phyloP scores from a whole-genome alignment of 2,888 invertebrate genomes.

The Microctonus brassicae region DNA sequence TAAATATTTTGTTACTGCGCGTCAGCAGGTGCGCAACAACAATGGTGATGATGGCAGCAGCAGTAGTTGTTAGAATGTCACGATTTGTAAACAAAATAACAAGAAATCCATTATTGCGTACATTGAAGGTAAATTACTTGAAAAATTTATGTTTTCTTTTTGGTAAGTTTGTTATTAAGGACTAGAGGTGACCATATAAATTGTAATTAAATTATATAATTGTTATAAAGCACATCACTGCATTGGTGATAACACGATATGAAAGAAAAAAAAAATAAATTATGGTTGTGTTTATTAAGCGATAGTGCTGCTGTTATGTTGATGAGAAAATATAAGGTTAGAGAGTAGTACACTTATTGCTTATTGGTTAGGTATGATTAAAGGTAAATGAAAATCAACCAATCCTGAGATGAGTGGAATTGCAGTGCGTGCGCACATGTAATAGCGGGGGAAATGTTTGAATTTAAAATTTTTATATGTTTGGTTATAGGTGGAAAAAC shows the following conservation, averaged over 20 bases:
- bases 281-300: neutral
- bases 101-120: neutral
- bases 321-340: neutral
- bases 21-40: neutral
- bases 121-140: neutral
- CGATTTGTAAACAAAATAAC: neutral
- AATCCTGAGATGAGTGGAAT: neutral
- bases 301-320: neutral
- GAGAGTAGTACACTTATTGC: neutral
- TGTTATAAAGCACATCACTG: neutral
- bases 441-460: neutral
- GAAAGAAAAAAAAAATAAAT: neutral
- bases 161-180: too few relatives aligned
- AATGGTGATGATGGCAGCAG: neutral
- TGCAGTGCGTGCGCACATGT: neutral
- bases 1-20: neutral
- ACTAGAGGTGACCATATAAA: neutral
- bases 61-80: neutral
- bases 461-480: neutral
- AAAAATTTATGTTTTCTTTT: neutral
- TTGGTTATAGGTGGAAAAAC: slow-evolving; percentile 56
- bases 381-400: neutral
- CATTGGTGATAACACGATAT: neutral
- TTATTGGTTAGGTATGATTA: too few relatives aligned
- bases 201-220: neutral